These are phyloP conservation scores for Lamellibrachia luymesi DNA, from an alignment of 1,140 invertebrate species.

Conservation along the genomic window DNA sequence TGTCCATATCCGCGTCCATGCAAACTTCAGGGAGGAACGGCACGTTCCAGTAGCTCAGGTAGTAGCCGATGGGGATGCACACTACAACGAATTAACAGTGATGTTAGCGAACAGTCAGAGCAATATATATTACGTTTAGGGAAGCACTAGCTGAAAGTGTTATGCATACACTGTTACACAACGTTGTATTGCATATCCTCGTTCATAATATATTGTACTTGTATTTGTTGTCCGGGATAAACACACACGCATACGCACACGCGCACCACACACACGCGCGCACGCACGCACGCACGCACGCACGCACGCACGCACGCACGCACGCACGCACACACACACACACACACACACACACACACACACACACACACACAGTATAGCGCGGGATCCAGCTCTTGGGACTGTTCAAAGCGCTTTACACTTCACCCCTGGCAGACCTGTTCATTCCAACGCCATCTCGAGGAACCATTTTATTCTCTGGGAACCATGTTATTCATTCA, in stretches of 20 bases:
- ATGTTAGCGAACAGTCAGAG: neutral
- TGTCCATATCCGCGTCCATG: neutral
- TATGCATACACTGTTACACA: too few species aligned
- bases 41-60: conserved; percentile 3
- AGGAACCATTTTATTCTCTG: too few species aligned
- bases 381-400: too few species aligned
- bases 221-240: neutral
- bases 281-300: neutral
- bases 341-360: neutral
- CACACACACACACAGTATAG: neutral
- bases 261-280: too few species aligned
- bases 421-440: too few species aligned
- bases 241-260: neutral
- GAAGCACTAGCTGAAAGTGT: neutral
- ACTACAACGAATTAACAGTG: neutral
- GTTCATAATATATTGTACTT: too few species aligned
- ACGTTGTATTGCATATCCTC: too few species aligned
- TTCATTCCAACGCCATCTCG: too few species aligned
- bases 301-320: neutral
- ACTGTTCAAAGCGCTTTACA: too few species aligned
- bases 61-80: conserved; percentile 13
- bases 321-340: neutral
- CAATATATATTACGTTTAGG: neutral
- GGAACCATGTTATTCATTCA: too few species aligned
- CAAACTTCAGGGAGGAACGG: conserved; percentile 7